A percentile compares a stretch with the other conserved stretches of the same genome.
Conservation (phyloP, 2,888 invertebrate species). For the Drosophila heteroneura region DNA sequence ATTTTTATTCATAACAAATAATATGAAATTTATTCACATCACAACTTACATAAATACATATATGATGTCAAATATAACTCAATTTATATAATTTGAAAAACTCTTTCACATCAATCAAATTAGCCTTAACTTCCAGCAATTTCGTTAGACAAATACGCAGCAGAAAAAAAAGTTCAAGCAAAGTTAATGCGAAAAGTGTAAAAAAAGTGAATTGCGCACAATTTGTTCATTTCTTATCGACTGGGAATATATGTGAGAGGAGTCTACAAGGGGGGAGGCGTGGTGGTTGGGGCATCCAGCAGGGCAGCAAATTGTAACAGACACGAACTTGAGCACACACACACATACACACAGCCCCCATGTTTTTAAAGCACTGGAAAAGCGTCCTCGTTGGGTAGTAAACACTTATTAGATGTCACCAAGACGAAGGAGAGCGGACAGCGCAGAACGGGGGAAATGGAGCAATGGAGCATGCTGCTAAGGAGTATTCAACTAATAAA, state of each 20-base stretch:
- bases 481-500: conserved; percentile 81
- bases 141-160: conserved; percentile 8
- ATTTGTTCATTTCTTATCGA: conserved; percentile 68
- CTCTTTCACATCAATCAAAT: conserved; percentile 28
- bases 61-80: not conserved
- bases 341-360: conserved; percentile 25
- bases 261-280: not conserved
- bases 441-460: not conserved
- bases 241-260: conserved; percentile 45
- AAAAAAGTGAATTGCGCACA: conserved; percentile 55
- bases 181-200: conserved; percentile 29
- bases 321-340: conserved; percentile 27
- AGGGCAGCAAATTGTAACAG: conserved; percentile 60
- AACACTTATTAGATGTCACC: conserved; percentile 79
- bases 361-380: conserved; percentile 66
- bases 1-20: not conserved
- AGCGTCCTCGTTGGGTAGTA: conserved; percentile 64
- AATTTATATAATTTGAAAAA: not conserved
- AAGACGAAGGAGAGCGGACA: conserved; percentile 17
- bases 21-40: not conserved
- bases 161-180: conserved; percentile 20
- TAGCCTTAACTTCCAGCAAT: not conserved
- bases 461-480: conserved; percentile 81
- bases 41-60: not conserved
- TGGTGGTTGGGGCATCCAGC: conserved; percentile 30